Percentiles rank a stretch among this genome's conserved stretches.
Conservation (phyloP, 2,113 vertebrate genomes). For the Alligator mississippiensis region DNA sequence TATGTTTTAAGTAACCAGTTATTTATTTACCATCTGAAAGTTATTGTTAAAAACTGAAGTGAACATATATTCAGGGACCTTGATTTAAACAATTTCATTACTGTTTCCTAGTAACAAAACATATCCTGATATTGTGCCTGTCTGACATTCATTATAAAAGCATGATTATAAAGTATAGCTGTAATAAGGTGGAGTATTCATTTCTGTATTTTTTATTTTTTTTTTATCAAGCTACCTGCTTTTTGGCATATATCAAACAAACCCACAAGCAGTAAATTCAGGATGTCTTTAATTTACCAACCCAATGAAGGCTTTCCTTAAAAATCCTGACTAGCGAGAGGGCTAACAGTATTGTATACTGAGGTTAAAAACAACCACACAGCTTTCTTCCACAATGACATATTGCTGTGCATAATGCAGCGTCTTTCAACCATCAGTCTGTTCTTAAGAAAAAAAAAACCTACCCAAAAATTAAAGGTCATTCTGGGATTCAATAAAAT, state of each 20-base stretch:
- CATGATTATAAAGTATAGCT: neutral
- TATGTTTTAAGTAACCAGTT: neutral
- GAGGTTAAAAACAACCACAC: neutral
- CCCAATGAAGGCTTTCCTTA: neutral
- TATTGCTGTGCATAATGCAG: neutral
- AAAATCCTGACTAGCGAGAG: neutral
- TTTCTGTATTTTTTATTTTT: neutral
- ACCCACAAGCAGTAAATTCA: neutral
- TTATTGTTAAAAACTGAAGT: neutral
- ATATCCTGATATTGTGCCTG: neutral
- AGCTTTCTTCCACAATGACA: neutral
- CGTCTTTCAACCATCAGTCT: neutral
- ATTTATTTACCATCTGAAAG: neutral
- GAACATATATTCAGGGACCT: neutral
- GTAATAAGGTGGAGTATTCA: neutral
- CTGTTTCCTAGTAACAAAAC: neutral
- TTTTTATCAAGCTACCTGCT: neutral
- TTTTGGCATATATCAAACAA: conserved; percentile 6
- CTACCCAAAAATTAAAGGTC: neutral
- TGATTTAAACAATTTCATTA: neutral
- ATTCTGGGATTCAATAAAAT: neutral
- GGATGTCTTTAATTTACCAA: conserved; percentile 15
- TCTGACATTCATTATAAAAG: neutral
- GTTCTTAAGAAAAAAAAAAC: neutral
- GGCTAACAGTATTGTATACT: neutral